Conservation (phyloP, 2,113 vertebrate species). For the Mustela lutreola region DNA sequence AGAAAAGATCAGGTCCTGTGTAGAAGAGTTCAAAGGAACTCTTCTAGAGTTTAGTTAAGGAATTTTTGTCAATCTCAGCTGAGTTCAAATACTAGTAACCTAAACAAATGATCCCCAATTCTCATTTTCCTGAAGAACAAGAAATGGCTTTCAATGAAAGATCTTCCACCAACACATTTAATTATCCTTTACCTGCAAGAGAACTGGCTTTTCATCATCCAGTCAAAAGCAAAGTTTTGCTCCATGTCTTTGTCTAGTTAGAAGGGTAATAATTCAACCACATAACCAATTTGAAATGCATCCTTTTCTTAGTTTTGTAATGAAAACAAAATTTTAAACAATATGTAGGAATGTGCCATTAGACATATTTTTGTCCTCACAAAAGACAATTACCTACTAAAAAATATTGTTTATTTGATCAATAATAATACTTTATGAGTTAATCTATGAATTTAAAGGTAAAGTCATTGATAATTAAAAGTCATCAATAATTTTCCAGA, state of each 20-base stretch:
- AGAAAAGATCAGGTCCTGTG: background rate
- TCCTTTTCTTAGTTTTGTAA: constrained; percentile 37
- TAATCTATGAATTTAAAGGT: background rate
- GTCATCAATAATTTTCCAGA: background rate
- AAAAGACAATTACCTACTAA: constrained; percentile 14
- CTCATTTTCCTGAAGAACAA: constrained; percentile 13
- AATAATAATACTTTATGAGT: background rate
- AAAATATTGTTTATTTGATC: background rate
- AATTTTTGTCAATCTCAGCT: background rate
- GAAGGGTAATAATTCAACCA: constrained; percentile 34
- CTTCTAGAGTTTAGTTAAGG: background rate
- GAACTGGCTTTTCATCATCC: background rate
- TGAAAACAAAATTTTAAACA: constrained; percentile 30
- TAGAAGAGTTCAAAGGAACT: background rate
- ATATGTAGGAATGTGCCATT: background rate
- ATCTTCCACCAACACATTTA: background rate
- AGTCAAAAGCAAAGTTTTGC: constrained; percentile 15
- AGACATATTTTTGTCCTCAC: background rate
- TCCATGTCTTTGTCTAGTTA: background rate
- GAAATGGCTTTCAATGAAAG: constrained; percentile 4
- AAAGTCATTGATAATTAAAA: constrained; percentile 51
- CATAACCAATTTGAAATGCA: background rate
- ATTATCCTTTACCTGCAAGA: constrained; percentile 24
- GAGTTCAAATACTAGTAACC: background rate
- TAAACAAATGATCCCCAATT: background rate